Conservation (phyloP, 2,113 vertebrate genomes). For the Chlorocebus sabaeus region DNA sequence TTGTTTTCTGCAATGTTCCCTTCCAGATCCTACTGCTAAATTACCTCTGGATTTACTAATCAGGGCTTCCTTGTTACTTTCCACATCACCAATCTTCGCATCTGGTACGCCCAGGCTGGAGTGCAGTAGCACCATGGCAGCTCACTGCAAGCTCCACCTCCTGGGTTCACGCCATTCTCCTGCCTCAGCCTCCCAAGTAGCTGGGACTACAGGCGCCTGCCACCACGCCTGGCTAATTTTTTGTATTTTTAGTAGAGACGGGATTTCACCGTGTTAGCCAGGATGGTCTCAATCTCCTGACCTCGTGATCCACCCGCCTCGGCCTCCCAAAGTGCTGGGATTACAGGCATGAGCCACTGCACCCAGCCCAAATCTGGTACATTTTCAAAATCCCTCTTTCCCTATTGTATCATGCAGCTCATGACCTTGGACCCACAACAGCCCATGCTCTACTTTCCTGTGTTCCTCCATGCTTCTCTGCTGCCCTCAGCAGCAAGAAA, state of each 20-base stretch:
- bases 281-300: too few relatives aligned
- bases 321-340: too few relatives aligned
- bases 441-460: background rate
- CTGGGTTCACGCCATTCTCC: too few relatives aligned
- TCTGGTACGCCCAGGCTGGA: background rate
- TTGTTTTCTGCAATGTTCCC: background rate
- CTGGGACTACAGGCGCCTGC: too few relatives aligned
- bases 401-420: background rate
- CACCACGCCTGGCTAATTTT: too few relatives aligned
- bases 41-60: background rate
- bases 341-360: too few relatives aligned
- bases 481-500: background rate
- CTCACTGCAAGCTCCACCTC: too few relatives aligned
- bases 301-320: too few relatives aligned
- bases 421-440: background rate
- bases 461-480: background rate
- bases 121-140: fast-evolving
- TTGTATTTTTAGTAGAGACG: too few relatives aligned
- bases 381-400: background rate
- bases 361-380: background rate
- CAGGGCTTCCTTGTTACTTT: background rate
- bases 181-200: too few relatives aligned
- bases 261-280: too few relatives aligned
- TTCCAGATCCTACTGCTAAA: background rate
- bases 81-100: background rate